Conservation (phyloP, 2,797 vertebrate species). For the Scomberomorus guttatus region DNA sequence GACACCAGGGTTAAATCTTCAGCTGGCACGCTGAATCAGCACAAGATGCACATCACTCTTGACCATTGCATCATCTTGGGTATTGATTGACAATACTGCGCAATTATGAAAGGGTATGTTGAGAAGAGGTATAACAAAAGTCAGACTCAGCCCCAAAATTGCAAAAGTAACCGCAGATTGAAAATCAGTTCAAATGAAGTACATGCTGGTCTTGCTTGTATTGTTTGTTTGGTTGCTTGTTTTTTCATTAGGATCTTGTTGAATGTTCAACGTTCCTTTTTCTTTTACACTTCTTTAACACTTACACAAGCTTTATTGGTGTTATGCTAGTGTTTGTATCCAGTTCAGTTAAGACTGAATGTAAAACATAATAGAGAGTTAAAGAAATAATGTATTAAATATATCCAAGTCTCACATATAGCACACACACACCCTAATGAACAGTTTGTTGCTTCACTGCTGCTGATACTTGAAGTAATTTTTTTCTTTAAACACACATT, state of each 20-base stretch:
- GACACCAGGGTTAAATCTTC: constrained; percentile 66
- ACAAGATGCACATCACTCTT: constrained; percentile 17
- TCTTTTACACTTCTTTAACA: too few relatives aligned
- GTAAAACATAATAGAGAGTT: background rate
- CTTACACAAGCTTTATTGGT: background rate
- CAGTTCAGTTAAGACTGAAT: background rate
- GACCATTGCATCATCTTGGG: constrained; percentile 23
- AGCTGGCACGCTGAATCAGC: constrained; percentile 63
- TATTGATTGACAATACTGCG: constrained; percentile 22
- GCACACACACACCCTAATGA: too few relatives aligned
- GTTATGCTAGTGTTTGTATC: background rate
- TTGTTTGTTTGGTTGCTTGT: too few relatives aligned
- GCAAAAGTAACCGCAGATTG: too few relatives aligned
- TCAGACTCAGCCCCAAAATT: too few relatives aligned
- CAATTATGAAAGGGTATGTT: background rate
- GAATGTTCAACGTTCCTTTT: too few relatives aligned
- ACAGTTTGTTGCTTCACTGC: background rate
- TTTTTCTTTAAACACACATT: background rate
- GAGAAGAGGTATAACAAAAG: too few relatives aligned
- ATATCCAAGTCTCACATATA: too few relatives aligned
- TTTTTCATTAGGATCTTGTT: too few relatives aligned
- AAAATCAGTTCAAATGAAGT: too few relatives aligned
- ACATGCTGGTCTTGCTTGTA: too few relatives aligned
- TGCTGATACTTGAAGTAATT: background rate
- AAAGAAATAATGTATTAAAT: too few relatives aligned